These are phyloP conservation scores for Zeuzera pyrina DNA, from an alignment of 2,888 invertebrate species.

Conservation along the genomic window DNA sequence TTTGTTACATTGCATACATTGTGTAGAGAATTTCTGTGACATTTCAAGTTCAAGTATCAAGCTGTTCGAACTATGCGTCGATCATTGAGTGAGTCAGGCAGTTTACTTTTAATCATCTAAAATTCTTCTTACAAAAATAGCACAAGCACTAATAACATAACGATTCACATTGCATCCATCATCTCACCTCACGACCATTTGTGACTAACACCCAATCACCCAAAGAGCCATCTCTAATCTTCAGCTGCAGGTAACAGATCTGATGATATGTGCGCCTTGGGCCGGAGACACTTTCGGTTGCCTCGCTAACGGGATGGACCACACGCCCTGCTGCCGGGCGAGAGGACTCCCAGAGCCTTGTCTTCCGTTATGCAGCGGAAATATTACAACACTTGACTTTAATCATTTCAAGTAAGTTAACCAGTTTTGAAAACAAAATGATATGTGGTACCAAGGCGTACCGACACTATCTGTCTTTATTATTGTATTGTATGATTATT, in stretches of 20 bases:
- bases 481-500: too few relatives aligned
- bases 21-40: too few relatives aligned
- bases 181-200: conserved; percentile 18
- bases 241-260: conserved; percentile 80
- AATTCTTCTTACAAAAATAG: too few relatives aligned
- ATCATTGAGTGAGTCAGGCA: too few relatives aligned
- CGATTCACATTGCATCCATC: conserved; percentile 1
- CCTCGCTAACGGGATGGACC: conserved; percentile 85
- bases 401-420: conserved; percentile 85
- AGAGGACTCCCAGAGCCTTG: conserved; percentile 84
- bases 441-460: too few relatives aligned
- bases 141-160: too few relatives aligned
- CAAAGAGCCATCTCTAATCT: conserved; percentile 35
- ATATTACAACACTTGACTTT: conserved; percentile 83
- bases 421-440: too few relatives aligned
- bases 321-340: conserved; percentile 84
- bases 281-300: conserved; percentile 86
- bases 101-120: too few relatives aligned
- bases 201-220: conserved; percentile 57
- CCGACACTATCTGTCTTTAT: too few relatives aligned
- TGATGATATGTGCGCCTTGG: conserved; percentile 94
- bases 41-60: too few relatives aligned
- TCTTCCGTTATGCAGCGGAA: conserved; percentile 84
- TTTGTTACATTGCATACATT: too few relatives aligned
- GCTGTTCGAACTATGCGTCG: too few relatives aligned